Conservation (phyloP, 2,888 invertebrate species). For the Drosophila nr. perissopoda region DNA sequence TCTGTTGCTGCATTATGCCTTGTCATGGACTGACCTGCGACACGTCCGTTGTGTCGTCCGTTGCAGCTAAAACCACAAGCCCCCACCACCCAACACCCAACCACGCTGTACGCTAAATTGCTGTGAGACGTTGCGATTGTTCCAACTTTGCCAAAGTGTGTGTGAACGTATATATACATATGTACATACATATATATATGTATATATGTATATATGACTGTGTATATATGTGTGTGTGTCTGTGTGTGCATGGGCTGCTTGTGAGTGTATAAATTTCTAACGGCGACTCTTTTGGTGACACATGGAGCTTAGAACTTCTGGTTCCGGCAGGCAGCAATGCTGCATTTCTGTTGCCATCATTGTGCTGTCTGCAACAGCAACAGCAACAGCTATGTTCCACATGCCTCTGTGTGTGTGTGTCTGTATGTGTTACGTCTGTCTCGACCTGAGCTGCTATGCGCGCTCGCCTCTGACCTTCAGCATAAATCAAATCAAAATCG, state of each 20-base stretch:
- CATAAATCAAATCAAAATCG: conserved; percentile 65
- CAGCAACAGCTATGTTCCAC: conserved; percentile 2
- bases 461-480: conserved; percentile 64
- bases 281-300: conserved; percentile 25
- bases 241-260: conserved; percentile 4
- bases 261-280: conserved; percentile 22
- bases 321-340: conserved; percentile 45
- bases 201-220: background rate
- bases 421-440: conserved; percentile 2
- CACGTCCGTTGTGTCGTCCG: conserved; percentile 30
- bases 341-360: conserved; percentile 29
- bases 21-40: conserved; percentile 1
- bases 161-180: background rate
- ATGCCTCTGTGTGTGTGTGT: background rate
- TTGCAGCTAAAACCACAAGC: conserved; percentile 29
- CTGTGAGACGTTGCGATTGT: conserved; percentile 15
- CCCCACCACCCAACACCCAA: background rate
- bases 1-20: background rate
- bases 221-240: background rate
- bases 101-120: background rate
- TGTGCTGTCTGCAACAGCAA: conserved; percentile 33
- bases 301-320: conserved; percentile 39
- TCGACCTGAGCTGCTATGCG: background rate
- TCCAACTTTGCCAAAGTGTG: conserved; percentile 10
- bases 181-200: background rate